These are phyloP conservation scores for Acanthornis magna DNA, from an alignment of 2,797 vertebrate species.

Conservation along the genomic window DNA sequence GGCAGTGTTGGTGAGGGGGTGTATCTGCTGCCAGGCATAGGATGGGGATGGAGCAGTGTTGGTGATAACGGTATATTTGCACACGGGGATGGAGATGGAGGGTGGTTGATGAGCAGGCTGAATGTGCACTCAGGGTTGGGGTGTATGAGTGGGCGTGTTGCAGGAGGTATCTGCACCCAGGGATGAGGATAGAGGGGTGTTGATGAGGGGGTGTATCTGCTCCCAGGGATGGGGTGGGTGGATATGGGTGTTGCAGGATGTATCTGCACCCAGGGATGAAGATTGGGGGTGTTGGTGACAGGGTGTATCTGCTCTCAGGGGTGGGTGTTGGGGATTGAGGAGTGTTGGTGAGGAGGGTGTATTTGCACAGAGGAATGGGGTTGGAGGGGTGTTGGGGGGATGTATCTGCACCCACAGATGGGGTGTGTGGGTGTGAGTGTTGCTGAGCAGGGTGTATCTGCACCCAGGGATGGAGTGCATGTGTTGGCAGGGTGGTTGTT, in stretches of 20 bases:
- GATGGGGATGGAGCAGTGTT: not conserved
- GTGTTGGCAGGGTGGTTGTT: not conserved
- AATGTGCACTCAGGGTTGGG: not conserved
- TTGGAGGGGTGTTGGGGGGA: not conserved
- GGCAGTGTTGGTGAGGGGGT: not conserved
- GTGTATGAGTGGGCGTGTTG: not conserved
- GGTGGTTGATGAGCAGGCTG: not conserved
- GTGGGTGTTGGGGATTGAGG: not conserved
- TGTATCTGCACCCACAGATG: not conserved
- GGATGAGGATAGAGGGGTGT: not conserved
- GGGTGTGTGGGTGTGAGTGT: not conserved
- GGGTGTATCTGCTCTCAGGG: not conserved
- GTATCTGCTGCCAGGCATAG: not conserved
- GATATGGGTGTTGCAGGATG: not conserved
- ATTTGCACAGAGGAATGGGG: not conserved
- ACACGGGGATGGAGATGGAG: not conserved
- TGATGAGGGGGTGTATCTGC: not conserved
- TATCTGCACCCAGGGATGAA: not conserved
- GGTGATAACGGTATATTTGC: not conserved
- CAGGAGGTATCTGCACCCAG: not conserved
- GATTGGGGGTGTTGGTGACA: not conserved
- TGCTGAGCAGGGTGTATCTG: not conserved
- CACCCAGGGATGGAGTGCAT: not conserved
- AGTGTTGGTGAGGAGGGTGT: not conserved
- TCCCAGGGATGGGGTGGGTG: not conserved